phyloP scores from a whole-genome alignment of 1,140 invertebrate genomes.

The Drosophila subobscura region DNA sequence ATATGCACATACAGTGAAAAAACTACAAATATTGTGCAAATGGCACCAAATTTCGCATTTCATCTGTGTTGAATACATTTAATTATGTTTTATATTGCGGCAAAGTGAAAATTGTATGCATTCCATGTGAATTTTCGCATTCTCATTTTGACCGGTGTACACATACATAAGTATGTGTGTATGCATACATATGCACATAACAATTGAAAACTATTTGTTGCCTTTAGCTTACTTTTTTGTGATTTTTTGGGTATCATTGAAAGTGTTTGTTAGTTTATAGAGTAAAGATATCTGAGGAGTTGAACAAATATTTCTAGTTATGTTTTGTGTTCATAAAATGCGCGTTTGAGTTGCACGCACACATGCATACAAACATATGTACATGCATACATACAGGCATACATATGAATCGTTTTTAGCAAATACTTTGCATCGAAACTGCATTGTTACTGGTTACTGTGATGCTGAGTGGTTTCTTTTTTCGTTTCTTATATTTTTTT shows the following conservation, averaged over 20 bases:
- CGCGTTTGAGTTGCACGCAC: background rate
- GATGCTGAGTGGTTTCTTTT: background rate
- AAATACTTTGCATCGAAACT: too few species aligned
- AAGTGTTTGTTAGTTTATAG: background rate
- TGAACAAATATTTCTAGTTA: too few species aligned
- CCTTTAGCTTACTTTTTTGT: background rate
- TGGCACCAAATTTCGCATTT: background rate
- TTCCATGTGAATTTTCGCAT: background rate
- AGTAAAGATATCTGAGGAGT: too few species aligned
- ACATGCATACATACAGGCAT: background rate
- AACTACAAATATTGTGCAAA: constrained; percentile 6
- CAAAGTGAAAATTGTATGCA: background rate
- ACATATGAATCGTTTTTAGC: too few species aligned
- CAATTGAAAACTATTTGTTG: constrained; percentile 6
- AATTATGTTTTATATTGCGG: background rate
- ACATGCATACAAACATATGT: background rate
- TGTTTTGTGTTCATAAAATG: too few species aligned
- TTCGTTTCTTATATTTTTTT: background rate
- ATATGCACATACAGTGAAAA: constrained; percentile 24
- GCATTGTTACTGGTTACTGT: too few species aligned
- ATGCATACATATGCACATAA: constrained; percentile 12
- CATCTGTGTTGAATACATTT: background rate
- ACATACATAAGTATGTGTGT: constrained; percentile 20
- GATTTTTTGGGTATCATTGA: background rate
- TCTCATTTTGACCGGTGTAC: constrained; percentile 26